Evolutionary conservation across 1,140 invertebrate species (phyloP), one percentile per base, ranked within the genome.

Genomic region (Scylla paramamosain): DNA sequence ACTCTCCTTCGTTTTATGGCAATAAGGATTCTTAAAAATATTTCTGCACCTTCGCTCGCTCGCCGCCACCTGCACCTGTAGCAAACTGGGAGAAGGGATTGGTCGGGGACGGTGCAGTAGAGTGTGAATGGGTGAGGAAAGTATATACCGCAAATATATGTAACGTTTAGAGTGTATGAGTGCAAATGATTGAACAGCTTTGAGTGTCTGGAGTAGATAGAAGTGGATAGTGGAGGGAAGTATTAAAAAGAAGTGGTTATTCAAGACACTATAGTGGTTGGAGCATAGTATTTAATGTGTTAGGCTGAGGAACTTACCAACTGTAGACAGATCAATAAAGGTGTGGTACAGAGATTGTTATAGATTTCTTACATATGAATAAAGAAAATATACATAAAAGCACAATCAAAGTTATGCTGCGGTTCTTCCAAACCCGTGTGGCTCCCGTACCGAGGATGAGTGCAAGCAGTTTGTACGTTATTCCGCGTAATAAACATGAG

Each of bases 1-100:
- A 77, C 67, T 77, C 67, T 77, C 86, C 86, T 46, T 88, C 86
- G 86, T 88, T 88, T 77, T 77, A 77, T 77, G 25, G 67, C 67
- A 77, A 77, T 77, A 77, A 77, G 67, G 67, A 77, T 77, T 77
- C 67, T 77, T 77, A 77, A 77, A 77, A 77, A 77, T 77, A 77
- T 77, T 77, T 77, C 67, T 77, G 12, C 67, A 77, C 67, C 67
- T 77, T n/a, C 67, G 20, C 25, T 77, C 67, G 67, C 67, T n/a
- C 20, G 52, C 67, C 67, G 67, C 67, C 67, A 77, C 67, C 67
- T 77, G 67, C 67, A 77, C 67, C 67, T 77, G 67, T 77, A 77
- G 67, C 67, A 25, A 25, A 7, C 67, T 25, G 67, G n/a, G 67
- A 77, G 67, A 77, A 25, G 16, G 25, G 67, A 77, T 77, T 25